A percentile compares a stretch with the other conserved stretches of the same genome.
These are phyloP conservation scores for Caenorhabditis tropicalis DNA, from an alignment of 1,140 invertebrate species.

Conservation along the genomic window DNA sequence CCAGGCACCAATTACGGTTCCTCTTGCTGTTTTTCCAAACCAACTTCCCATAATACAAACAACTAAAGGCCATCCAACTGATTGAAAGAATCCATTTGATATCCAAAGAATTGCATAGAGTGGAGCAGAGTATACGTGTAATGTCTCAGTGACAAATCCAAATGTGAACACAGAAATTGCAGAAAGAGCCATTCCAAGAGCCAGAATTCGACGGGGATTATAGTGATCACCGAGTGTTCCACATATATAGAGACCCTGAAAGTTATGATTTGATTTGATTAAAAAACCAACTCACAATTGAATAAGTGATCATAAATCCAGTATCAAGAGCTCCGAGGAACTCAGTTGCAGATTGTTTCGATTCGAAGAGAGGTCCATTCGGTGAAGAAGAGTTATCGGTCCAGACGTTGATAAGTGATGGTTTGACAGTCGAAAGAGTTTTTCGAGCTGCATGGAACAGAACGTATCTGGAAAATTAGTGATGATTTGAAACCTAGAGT, in stretches of 20 bases:
- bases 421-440: slow-evolving; percentile 54
- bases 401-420: slow-evolving; percentile 47
- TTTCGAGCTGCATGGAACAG: slow-evolving; percentile 51
- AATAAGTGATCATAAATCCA: slow-evolving; percentile 51
- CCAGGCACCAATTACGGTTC: slow-evolving; percentile 74
- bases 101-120: slow-evolving; percentile 51
- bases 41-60: slow-evolving; percentile 73
- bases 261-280: too few relatives aligned
- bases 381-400: slow-evolving; percentile 18
- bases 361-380: slow-evolving; percentile 42
- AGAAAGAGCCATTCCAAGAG: slow-evolving; percentile 48
- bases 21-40: slow-evolving; percentile 73
- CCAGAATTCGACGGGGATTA: slow-evolving; percentile 43
- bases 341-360: slow-evolving; percentile 33
- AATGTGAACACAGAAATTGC: slow-evolving; percentile 50
- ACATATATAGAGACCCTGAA: slow-evolving; percentile 52
- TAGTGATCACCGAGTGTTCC: slow-evolving; percentile 49
- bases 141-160: slow-evolving; percentile 46
- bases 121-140: slow-evolving; percentile 10
- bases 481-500: too few relatives aligned
- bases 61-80: slow-evolving; percentile 50
- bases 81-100: slow-evolving; percentile 52
- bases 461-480: slow-evolving; percentile 35
- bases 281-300: slow-evolving; percentile 8
- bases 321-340: slow-evolving; percentile 50